Evolutionary conservation across 2,113 vertebrate genomes (phyloP).

Genomic region (Perca schrenkii): DNA sequence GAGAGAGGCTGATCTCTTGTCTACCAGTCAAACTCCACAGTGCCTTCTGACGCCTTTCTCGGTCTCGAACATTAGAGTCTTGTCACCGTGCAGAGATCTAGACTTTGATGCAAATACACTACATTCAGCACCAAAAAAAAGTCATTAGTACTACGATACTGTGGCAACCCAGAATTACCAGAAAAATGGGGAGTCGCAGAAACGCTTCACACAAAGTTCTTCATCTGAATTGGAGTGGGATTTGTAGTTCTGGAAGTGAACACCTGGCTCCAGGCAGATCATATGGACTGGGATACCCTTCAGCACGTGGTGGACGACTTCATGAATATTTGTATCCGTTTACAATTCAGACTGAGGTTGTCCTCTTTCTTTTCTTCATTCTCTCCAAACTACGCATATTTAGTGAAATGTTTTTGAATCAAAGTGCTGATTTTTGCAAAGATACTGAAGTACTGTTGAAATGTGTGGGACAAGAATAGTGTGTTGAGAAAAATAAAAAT

Average conservation of each 20-base stretch:
- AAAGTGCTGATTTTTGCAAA: constrained; percentile 42
- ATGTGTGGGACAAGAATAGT: constrained; percentile 9
- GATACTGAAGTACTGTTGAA: constrained; percentile 42
- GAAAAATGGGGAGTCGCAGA: constrained; percentile 12
- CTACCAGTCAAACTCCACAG: constrained; percentile 57
- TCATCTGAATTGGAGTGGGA: constrained; percentile 1
- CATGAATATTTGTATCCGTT: constrained; percentile 39
- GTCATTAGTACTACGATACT: constrained; percentile 25
- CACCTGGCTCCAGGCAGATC: constrained; percentile 16
- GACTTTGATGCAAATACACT: constrained; percentile 26
- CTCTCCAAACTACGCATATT: constrained; percentile 21
- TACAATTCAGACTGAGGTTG: constrained; percentile 48
- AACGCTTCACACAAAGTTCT: background rate
- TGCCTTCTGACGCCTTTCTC: constrained; percentile 56
- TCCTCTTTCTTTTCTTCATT: constrained; percentile 28
- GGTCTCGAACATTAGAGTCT: constrained; percentile 9
- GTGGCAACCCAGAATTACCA: constrained; percentile 26
- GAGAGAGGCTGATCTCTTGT: constrained; percentile 46
- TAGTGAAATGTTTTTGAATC: constrained; percentile 42
- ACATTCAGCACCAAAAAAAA: constrained; percentile 19
- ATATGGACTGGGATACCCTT: constrained; percentile 23
- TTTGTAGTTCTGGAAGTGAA: constrained; percentile 18
- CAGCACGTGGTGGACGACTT: constrained; percentile 30
- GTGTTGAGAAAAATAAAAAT: constrained; percentile 22
- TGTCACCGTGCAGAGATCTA: constrained; percentile 10